A percentile compares a stretch with the other conserved stretches of the same genome.
Evolutionary conservation across 2,888 invertebrate species (phyloP).

Genomic region (Stictocephala bisonia): DNA sequence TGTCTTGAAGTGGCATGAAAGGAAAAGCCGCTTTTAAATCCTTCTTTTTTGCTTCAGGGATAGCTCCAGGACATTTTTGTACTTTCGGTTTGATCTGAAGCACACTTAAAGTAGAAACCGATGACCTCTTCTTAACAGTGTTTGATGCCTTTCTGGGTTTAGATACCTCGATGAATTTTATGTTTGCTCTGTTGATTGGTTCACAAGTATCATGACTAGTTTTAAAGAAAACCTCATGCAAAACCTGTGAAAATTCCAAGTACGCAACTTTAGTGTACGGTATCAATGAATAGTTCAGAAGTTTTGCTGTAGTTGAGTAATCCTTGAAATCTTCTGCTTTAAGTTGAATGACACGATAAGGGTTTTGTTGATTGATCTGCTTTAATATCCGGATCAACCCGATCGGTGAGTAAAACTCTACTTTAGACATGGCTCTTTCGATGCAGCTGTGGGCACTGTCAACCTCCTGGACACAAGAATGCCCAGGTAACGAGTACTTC

Average conservation of each 20-base stretch:
- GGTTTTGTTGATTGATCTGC: neutral
- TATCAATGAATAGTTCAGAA: neutral
- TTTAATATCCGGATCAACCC: slow-evolving; percentile 15
- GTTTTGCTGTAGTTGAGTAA: slow-evolving; percentile 2
- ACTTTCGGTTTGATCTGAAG: no score
- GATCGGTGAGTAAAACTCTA: slow-evolving; percentile 20
- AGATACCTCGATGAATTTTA: neutral
- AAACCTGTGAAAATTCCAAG: slow-evolving; percentile 4
- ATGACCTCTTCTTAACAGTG: no score
- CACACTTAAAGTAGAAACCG: no score
- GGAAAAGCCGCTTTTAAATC: no score
- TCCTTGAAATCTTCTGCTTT: slow-evolving; percentile 19
- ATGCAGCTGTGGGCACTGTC: slow-evolving; percentile 18
- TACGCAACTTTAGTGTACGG: slow-evolving; percentile 4
- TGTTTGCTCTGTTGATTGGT: neutral
- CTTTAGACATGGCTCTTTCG: slow-evolving; percentile 18
- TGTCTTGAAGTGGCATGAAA: no score
- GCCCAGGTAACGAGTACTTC: neutral
- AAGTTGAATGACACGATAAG: slow-evolving; percentile 5
- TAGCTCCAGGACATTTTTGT: no score
- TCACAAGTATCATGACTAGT: slow-evolving; percentile 7
- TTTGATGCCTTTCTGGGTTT: no score
- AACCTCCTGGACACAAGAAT: slow-evolving; percentile 18
- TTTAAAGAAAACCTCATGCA: neutral
- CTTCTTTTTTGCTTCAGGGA: no score